phyloP scores from a whole-genome alignment of 2,113 vertebrate species.

The Aramus guarauna region DNA sequence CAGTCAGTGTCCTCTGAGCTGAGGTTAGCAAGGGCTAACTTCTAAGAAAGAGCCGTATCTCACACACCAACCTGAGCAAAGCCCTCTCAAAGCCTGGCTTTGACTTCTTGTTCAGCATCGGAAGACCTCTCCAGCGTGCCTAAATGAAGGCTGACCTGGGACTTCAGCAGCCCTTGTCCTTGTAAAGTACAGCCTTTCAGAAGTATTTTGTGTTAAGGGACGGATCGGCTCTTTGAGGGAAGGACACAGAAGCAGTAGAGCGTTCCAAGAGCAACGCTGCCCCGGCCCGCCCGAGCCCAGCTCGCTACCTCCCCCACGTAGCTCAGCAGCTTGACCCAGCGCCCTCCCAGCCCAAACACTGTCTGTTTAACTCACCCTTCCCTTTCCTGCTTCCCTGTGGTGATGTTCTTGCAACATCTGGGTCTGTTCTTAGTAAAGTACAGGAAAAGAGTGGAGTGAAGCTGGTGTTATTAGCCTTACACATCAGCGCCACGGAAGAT shows the following conservation, averaged over 20 bases:
- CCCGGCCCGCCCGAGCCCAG: background rate
- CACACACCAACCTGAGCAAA: background rate
- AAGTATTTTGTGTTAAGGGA: background rate
- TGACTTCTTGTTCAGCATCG: background rate
- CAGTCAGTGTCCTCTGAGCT: background rate
- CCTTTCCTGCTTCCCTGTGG: slow-evolving; percentile 36
- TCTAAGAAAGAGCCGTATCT: background rate
- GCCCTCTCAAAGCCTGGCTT: background rate
- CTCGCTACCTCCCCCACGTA: rapidly evolving
- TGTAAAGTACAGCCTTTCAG: background rate
- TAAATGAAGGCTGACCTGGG: background rate
- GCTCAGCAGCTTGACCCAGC: slow-evolving; percentile 56
- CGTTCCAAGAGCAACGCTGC: background rate
- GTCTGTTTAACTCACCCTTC: slow-evolving; percentile 10
- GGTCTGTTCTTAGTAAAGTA: slow-evolving; percentile 74
- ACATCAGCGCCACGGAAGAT: slow-evolving; percentile 74
- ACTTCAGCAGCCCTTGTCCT: background rate
- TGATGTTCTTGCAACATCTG: slow-evolving; percentile 28
- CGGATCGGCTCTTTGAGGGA: background rate
- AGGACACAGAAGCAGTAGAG: background rate
- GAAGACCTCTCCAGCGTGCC: background rate
- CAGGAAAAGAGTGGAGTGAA: slow-evolving; percentile 72
- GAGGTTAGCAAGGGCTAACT: background rate
- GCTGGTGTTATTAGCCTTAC: slow-evolving; percentile 65
- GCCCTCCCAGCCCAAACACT: background rate